These are phyloP conservation scores for Vesta saturnalis DNA, from an alignment of 2,888 invertebrate species.

Conservation along the genomic window DNA sequence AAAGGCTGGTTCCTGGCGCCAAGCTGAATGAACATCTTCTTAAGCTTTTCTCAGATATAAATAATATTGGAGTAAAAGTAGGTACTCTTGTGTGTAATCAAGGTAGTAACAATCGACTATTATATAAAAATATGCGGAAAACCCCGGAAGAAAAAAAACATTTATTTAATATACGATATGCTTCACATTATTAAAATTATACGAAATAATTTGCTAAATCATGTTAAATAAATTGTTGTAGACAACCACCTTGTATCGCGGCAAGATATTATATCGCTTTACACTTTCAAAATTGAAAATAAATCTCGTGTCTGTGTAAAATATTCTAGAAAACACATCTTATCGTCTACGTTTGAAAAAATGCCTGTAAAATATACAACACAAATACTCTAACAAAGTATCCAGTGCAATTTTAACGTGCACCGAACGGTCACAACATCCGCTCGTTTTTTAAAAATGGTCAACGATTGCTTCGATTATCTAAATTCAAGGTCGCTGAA, in stretches of 20 bases:
- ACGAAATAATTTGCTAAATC: not conserved
- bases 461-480: too few species aligned
- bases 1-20: not conserved
- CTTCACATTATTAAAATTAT: not conserved
- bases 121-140: not conserved
- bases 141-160: not conserved
- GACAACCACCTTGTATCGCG: not conserved
- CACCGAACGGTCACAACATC: too few species aligned
- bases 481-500: too few species aligned
- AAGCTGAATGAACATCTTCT: not conserved
- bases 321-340: not conserved
- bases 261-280: not conserved
- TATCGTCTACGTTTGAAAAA: not conserved
- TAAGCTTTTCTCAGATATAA: not conserved
- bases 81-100: not conserved
- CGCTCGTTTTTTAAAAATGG: too few species aligned
- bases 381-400: not conserved
- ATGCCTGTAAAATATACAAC: not conserved
- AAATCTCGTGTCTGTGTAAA: not conserved
- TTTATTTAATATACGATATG: not conserved
- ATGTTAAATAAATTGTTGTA: not conserved
- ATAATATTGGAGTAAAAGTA: not conserved
- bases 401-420: not conserved
- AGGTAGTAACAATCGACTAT: not conserved
- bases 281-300: not conserved